These are phyloP conservation scores for Parelbella ahira DNA, from an alignment of 2,888 invertebrate genomes.

Conservation along the genomic window DNA sequence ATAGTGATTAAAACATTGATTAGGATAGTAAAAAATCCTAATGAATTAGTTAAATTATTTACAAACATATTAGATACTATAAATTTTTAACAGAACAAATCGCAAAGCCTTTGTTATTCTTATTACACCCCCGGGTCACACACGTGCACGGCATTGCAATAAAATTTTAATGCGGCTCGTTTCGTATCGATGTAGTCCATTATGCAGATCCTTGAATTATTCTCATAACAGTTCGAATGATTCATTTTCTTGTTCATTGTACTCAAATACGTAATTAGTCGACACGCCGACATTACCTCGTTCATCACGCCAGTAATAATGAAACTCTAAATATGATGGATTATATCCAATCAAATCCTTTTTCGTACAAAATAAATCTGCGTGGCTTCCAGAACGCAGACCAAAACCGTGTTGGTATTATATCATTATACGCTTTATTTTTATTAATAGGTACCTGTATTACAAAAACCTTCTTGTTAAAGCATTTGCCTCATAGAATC, in stretches of 20 bases:
- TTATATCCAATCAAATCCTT: constrained; percentile 35
- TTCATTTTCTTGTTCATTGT: constrained; percentile 15
- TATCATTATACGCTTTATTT: no score
- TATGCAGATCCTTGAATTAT: constrained; percentile 7
- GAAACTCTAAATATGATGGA: constrained; percentile 48
- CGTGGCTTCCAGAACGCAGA: no score
- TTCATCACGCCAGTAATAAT: constrained; percentile 48
- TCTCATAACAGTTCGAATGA: constrained; percentile 10
- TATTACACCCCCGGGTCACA: constrained; percentile 3
- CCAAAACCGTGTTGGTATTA: no score
- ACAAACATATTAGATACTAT: neutral
- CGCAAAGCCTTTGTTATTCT: neutral
- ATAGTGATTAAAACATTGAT: no score
- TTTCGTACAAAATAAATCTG: neutral
- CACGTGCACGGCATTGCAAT: constrained; percentile 13
- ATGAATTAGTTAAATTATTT: no score
- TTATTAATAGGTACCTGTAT: no score
- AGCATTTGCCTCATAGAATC: no score
- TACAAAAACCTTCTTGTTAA: no score
- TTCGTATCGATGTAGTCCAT: constrained; percentile 10
- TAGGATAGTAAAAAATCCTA: no score
- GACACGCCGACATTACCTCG: constrained; percentile 37
- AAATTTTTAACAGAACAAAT: neutral
- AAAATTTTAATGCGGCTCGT: constrained; percentile 5
- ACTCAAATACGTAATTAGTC: constrained; percentile 11